Base-by-base conservation (phyloP, 1,140 invertebrate genomes). In the Bombus terrestris region DNA sequence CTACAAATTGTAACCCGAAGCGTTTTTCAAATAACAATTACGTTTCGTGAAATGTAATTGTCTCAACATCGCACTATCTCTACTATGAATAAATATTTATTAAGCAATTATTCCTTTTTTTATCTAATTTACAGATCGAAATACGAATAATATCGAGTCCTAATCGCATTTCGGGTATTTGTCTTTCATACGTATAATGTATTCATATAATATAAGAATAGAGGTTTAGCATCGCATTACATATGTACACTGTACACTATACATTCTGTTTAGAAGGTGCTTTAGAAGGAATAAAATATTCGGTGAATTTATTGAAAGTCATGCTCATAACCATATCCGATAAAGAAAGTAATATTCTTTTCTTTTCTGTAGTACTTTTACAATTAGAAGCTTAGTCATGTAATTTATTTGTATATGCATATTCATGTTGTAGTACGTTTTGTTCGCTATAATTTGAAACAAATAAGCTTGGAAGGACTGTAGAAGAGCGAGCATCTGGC, bases 1-100 rank as follows among this genome's bases (percentile, higher is more conserved):
- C 59, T 71, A 85, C 57, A 53, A 71, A 66, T 76, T 64, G 13
- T 10, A 87, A 43, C 1, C 28, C 35, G 74, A 83, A 15, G 47
- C 12, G 10, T 62, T 47, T 57, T 5, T 57, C 13, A 3, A 41
- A 1, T 59, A 66, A 83, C 9, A 39, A 76, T 43, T 8, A n/a
- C 41, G 22, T 77, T 77, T 35, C n/a, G 8, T 32, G n/a, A 43
- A 32, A 22, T 78, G 68, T 83, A 13, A 47, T 37, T 64, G 53
- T 57, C 18, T 62, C 18, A 71, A 28, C 75, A 84, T 84, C 12
- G 75, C 82, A 84, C 75, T 84, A 84, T 84, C 13, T 71, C 82
- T 79, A 79, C 74, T 37, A n/a, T 37, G 28, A 83, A 75, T 47
- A 66, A 35, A 47, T 68, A 69, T 37, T 22, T 32, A 10, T 76